Evolutionary conservation across 1,140 invertebrate species (phyloP).

Genomic region (Brachionus plicatilis): DNA sequence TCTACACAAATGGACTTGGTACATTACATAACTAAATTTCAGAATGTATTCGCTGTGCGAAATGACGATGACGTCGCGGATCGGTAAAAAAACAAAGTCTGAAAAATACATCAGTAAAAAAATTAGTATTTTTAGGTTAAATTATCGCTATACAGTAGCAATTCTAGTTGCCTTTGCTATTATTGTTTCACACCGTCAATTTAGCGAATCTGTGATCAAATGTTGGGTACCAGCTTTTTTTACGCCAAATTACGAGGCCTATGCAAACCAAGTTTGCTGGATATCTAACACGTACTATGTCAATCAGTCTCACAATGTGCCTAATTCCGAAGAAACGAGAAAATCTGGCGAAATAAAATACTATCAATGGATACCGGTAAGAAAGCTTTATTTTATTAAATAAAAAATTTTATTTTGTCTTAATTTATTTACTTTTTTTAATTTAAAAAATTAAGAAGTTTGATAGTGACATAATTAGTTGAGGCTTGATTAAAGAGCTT

Average conservation of each 20-base stretch:
- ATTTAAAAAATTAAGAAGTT: too few species aligned
- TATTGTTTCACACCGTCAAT: conserved; percentile 71
- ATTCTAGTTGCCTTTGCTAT: conserved; percentile 76
- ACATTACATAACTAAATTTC: conserved; percentile 36
- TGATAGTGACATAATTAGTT: background rate
- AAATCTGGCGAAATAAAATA: conserved; percentile 47
- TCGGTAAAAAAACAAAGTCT: background rate
- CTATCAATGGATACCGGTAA: conserved; percentile 58
- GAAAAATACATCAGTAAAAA: background rate
- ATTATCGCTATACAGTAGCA: conserved; percentile 83
- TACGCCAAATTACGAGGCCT: conserved; percentile 41
- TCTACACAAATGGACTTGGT: conserved; percentile 4
- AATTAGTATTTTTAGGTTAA: conserved; percentile 61
- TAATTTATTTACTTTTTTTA: too few species aligned
- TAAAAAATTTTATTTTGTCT: background rate
- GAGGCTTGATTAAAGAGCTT: background rate
- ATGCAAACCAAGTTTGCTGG: conserved; percentile 50
- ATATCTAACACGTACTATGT: conserved; percentile 41
- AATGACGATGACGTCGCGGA: conserved; percentile 37
- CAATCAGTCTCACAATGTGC: conserved; percentile 23
- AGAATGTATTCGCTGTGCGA: conserved; percentile 26
- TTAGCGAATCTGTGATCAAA: conserved; percentile 32
- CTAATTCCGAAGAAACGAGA: background rate
- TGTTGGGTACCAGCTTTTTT: conserved; percentile 42
- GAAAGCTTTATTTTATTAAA: background rate